Evolutionary conservation across 2,797 vertebrate genomes (phyloP), one percentile per base, ranked within the genome.

Genomic region (Oreortyx pictus): DNA sequence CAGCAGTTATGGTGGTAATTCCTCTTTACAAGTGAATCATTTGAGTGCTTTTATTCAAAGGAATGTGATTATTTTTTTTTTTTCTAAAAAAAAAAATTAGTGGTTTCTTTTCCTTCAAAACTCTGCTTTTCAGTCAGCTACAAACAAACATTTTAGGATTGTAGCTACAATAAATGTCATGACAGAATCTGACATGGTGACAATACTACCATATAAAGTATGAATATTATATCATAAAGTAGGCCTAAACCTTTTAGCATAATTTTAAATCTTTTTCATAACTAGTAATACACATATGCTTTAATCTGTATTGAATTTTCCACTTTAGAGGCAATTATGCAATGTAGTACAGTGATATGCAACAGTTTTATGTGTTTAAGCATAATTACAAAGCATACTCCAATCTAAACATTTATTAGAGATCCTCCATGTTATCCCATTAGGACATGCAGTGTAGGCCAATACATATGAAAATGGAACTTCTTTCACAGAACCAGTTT

Each of bases 21-120:
- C 52, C 19, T 74, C 3, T 0, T 79, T 86, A 29, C 37, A 7
- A 19, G 22, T 67, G 74, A 79, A 56, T 46, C 18, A 14, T 83
- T 81, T 59, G 18, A 73, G 15, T 1, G 1, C 4, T 60, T 18
- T 50, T 76, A 10, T 4, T 70, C 20, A 47, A 75, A 83, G 8
- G n/a, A 41, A n/a, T 9, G 7, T n/a, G 14, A 4, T 0, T 3
- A n/a, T 52, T 52, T 90, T 76, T 43, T 46, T 22, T 46, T 3
- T 46, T 46, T 47, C 12, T 1, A 7, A 64, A 73, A 50, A 9
- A 50, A 9, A 13, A 41, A 6, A n/a, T 54, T 70, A 1, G 0
- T 13, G 8, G 9, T 54, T 54, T 54, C 50, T 52, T 14, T 6
- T 18, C 67, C 71, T 89, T 72, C 39, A 72, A 61, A 84, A 31